Evolutionary conservation across 2,113 vertebrate species (phyloP).

Genomic region (Coptodon bakossiorum): DNA sequence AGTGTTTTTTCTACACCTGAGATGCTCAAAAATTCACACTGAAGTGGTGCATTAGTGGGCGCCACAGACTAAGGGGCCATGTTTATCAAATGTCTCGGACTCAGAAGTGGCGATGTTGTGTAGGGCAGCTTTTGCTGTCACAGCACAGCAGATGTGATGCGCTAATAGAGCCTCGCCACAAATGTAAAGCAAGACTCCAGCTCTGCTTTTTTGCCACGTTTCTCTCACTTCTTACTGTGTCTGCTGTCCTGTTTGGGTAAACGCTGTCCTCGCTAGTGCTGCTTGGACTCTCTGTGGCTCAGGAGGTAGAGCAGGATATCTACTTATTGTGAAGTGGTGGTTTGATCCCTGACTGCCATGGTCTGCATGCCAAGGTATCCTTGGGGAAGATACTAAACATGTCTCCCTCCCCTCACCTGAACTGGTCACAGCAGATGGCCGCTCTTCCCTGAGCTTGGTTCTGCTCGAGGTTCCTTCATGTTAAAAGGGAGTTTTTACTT

Average conservation of each 20-base stretch:
- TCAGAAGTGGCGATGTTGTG: background rate
- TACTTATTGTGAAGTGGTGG: background rate
- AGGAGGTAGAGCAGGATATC: background rate
- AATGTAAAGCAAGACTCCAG: background rate
- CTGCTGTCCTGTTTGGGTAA: background rate
- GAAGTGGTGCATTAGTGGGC: conserved; percentile 2
- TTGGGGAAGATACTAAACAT: background rate
- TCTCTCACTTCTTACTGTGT: background rate
- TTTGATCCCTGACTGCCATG: background rate
- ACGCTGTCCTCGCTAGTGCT: background rate
- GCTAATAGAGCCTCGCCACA: background rate
- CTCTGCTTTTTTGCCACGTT: background rate
- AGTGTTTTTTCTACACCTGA: background rate
- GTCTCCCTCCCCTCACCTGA: background rate
- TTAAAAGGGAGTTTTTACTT: background rate
- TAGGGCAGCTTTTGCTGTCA: background rate
- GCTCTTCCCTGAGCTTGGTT: background rate
- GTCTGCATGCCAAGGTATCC: fast-evolving
- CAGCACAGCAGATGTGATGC: background rate
- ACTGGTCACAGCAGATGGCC: background rate
- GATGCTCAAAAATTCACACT: conserved; percentile 11
- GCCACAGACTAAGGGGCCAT: background rate
- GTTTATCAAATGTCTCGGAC: conserved; percentile 7
- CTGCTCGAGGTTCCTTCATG: fast-evolving
- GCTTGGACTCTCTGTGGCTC: background rate